These are phyloP conservation scores for Entomobrya multifasciata DNA, from an alignment of 2,888 invertebrate genomes.

Conservation along the genomic window DNA sequence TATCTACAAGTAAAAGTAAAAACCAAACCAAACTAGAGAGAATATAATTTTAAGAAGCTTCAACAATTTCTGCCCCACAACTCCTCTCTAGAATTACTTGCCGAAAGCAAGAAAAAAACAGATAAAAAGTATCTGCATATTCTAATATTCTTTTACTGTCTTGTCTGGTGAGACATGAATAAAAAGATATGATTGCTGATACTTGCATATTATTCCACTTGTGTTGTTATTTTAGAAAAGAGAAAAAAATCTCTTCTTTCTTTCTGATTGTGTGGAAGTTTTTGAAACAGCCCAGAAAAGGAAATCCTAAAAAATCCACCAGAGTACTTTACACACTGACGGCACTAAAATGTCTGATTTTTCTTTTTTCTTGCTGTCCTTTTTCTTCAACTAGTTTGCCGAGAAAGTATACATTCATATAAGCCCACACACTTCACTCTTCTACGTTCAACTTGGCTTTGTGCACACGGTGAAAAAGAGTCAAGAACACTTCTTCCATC, in stretches of 20 bases:
- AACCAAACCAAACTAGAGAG: not conserved
- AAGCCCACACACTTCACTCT: not conserved
- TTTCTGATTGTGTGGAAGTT: not conserved
- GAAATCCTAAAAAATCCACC: conserved; percentile 30
- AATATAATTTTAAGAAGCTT: not conserved
- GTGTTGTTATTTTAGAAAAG: conserved; percentile 62
- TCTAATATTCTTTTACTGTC: conserved; percentile 49
- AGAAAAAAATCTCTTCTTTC: conserved; percentile 27
- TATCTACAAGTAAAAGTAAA: not conserved
- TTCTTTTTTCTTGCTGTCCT: conserved; percentile 28
- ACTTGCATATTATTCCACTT: conserved; percentile 57
- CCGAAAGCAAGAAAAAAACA: conserved; percentile 64
- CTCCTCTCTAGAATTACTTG: conserved; percentile 54
- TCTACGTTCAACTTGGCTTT: conserved; percentile 1
- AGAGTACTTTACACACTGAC: conserved; percentile 26
- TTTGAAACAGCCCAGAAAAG: conserved; percentile 19
- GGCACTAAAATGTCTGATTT: conserved; percentile 51
- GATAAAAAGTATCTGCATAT: conserved; percentile 72
- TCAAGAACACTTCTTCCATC: conserved; percentile 53
- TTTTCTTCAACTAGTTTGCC: conserved; percentile 9
- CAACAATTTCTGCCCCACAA: not conserved
- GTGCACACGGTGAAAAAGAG: conserved; percentile 28
- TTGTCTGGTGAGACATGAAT: conserved; percentile 59
- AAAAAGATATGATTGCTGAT: conserved; percentile 71
- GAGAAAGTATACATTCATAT: not conserved